Percentiles rank a stretch among this genome's conserved stretches.
These are phyloP conservation scores for Rhynchotus rufescens DNA, from an alignment of 2,797 vertebrate species.

Conservation along the genomic window DNA sequence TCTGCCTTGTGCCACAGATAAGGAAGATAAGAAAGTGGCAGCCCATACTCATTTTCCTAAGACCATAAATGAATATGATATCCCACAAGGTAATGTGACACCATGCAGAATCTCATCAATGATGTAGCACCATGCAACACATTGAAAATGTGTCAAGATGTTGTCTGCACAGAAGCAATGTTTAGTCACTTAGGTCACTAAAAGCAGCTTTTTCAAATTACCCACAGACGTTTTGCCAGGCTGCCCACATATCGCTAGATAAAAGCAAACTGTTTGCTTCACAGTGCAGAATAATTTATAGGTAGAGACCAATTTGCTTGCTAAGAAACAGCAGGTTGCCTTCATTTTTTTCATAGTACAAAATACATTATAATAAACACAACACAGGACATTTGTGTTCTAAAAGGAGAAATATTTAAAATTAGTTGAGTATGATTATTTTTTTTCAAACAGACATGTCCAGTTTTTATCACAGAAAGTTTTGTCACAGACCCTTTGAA, in stretches of 20 bases:
- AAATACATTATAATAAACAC: slow-evolving; percentile 51
- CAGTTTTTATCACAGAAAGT: slow-evolving; percentile 19
- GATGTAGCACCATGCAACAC: neutral
- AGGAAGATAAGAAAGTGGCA: slow-evolving; percentile 5
- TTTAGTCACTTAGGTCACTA: slow-evolving; percentile 44
- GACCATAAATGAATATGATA: neutral
- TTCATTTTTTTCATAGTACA: slow-evolving; percentile 23
- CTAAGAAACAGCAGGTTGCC: slow-evolving; percentile 58
- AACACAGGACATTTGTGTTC: slow-evolving; percentile 4
- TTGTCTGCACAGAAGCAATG: neutral
- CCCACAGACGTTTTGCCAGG: slow-evolving; percentile 46
- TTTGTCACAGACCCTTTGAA: neutral
- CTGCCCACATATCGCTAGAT: slow-evolving; percentile 56
- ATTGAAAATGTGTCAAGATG: slow-evolving; percentile 32
- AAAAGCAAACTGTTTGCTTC: slow-evolving; percentile 63
- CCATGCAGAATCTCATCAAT: neutral
- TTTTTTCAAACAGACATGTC: neutral
- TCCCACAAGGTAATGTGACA: neutral
- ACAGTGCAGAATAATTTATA: slow-evolving; percentile 79
- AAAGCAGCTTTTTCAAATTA: slow-evolving; percentile 71
- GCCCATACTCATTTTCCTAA: neutral
- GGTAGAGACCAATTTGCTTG: slow-evolving; percentile 70
- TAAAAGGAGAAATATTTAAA: slow-evolving; percentile 30
- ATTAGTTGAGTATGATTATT: slow-evolving; percentile 55
- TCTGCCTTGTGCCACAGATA: neutral